Percentiles rank a stretch among this genome's conserved stretches.
Conservation (phyloP, 2,888 invertebrate species). For the Apotomis betuletana region DNA sequence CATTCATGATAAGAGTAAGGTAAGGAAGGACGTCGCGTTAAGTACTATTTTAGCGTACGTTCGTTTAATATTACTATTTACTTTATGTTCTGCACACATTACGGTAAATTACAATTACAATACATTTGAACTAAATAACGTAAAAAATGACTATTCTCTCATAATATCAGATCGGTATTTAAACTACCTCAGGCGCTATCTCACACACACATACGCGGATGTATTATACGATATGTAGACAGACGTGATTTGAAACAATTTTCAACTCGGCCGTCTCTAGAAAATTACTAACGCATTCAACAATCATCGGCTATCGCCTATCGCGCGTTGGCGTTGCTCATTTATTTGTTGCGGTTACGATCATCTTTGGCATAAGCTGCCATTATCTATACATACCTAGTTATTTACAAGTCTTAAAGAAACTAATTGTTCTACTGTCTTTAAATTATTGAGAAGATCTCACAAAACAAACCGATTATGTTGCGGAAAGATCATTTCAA, state of each 20-base stretch:
- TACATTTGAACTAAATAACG: background rate
- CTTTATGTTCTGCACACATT: no score
- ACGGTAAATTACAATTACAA: no score
- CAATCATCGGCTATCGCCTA: constrained; percentile 40
- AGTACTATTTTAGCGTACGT: no score
- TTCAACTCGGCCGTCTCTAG: constrained; percentile 39
- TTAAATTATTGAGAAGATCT: background rate
- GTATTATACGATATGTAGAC: constrained; percentile 28
- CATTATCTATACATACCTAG: constrained; percentile 19
- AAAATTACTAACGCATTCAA: constrained; percentile 40
- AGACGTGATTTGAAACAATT: constrained; percentile 39
- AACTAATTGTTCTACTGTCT: background rate
- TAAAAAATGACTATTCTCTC: background rate
- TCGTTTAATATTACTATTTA: no score
- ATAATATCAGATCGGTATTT: constrained; percentile 27
- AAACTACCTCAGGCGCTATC: constrained; percentile 28
- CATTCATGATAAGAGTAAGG: background rate
- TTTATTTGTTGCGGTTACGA: constrained; percentile 37
- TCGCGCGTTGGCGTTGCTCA: constrained; percentile 36
- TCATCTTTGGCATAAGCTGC: constrained; percentile 24
- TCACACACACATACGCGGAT: constrained; percentile 8
- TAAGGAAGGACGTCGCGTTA: no score
- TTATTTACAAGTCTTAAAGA: background rate
- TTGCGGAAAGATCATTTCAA: background rate
- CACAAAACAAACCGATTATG: background rate